Evolutionary conservation across 2,113 vertebrate genomes (phyloP).

Genomic region (Alligator sinensis): DNA sequence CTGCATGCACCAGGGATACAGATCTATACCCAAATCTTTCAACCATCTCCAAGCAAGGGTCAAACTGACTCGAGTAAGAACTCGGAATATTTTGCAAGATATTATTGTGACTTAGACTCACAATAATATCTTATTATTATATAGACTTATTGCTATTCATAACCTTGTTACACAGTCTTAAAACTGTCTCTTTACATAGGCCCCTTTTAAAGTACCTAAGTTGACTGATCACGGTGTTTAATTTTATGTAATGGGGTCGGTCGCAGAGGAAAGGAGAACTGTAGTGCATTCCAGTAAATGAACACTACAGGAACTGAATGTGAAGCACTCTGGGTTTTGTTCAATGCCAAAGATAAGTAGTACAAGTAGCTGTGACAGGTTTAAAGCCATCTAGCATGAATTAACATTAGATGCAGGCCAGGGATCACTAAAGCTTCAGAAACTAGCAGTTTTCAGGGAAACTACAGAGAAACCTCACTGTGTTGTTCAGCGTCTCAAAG

Average conservation of each 20-base stretch:
- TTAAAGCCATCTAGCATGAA: no score
- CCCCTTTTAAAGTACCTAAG: background rate
- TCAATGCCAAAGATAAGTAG: background rate
- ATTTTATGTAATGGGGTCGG: background rate
- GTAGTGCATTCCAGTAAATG: background rate
- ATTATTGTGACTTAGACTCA: background rate
- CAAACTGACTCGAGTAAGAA: background rate
- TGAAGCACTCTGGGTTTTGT: background rate
- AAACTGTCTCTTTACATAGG: background rate
- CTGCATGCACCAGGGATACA: background rate
- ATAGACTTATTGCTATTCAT: background rate
- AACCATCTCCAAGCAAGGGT: background rate
- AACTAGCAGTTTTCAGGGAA: background rate
- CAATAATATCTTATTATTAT: accelerated
- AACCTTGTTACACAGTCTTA: background rate
- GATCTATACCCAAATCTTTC: background rate
- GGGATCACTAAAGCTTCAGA: background rate
- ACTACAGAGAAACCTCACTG: background rate
- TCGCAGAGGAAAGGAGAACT: background rate
- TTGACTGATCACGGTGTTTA: background rate
- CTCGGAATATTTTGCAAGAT: background rate
- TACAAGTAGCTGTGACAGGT: background rate
- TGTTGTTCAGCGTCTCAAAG: background rate
- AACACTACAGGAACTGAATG: background rate
- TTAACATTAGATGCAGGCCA: background rate